These are phyloP conservation scores for Equus przewalskii DNA, from an alignment of 2,113 vertebrate genomes.

Conservation along the genomic window DNA sequence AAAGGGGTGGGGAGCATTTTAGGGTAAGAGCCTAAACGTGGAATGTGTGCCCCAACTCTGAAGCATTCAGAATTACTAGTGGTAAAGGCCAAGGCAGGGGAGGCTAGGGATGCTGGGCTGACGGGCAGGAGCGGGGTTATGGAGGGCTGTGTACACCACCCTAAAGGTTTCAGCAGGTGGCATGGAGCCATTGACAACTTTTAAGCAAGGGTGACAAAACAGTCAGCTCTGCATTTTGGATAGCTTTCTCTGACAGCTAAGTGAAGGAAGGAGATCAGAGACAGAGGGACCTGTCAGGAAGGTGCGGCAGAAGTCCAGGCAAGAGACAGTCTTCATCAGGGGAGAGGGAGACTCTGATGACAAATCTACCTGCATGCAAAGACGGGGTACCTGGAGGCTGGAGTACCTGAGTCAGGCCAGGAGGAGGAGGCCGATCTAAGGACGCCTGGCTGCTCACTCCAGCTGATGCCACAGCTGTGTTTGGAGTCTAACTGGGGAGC, in stretches of 20 bases:
- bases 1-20: background rate
- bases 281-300: background rate
- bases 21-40: background rate
- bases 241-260: background rate
- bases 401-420: background rate
- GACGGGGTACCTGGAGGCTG: background rate
- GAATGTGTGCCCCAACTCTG: background rate
- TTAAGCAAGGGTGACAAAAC: background rate
- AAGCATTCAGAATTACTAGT: background rate
- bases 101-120: background rate
- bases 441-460: background rate
- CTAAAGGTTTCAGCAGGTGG: background rate
- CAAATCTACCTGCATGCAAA: background rate
- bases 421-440: background rate
- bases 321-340: background rate
- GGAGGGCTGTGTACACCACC: background rate
- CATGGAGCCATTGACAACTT: background rate
- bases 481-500: background rate
- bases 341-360: background rate
- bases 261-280: background rate
- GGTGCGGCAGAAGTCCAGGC: background rate
- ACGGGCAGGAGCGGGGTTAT: background rate
- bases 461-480: conserved; percentile 13
- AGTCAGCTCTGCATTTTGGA: background rate
- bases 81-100: background rate